Percentiles rank a stretch among this genome's conserved stretches.
These are phyloP conservation scores for Globodera rostochiensis DNA, from an alignment of 1,140 invertebrate species.

Conservation along the genomic window DNA sequence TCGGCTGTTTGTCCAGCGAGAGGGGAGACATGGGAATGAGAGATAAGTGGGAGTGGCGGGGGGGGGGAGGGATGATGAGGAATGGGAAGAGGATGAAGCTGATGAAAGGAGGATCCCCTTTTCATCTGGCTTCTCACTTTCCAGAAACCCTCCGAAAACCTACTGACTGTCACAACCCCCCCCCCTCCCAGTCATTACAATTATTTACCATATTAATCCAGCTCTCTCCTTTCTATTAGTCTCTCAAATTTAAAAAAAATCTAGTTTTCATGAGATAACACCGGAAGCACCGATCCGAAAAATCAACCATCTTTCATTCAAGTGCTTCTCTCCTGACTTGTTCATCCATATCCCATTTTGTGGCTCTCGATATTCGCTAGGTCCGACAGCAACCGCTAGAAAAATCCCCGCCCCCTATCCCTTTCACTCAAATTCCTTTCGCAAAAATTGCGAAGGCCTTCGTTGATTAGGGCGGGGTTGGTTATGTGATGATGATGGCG, in stretches of 20 bases:
- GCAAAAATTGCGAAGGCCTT: conserved; percentile 1
- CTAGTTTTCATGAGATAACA: too few species aligned
- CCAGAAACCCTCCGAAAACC: neutral
- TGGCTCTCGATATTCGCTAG: neutral
- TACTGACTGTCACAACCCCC: too few species aligned
- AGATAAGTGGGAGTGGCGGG: neutral
- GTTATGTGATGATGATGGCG: neutral
- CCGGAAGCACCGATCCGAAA: neutral
- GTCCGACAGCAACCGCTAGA: too few species aligned
- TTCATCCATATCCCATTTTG: neutral
- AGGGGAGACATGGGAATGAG: neutral
- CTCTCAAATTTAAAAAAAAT: too few species aligned
- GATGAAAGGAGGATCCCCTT: neutral
- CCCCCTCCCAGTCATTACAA: too few species aligned
- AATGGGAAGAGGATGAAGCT: neutral
- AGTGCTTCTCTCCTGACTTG: neutral
- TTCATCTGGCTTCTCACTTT: neutral
- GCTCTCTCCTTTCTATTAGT: too few species aligned
- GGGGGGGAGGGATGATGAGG: neutral
- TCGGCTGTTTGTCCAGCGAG: neutral
- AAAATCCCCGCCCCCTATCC: neutral
- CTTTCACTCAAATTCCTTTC: conserved; percentile 1
- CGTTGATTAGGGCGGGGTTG: neutral
- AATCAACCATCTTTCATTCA: neutral
- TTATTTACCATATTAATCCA: too few species aligned